A percentile compares a stretch with the other conserved stretches of the same genome.
Conservation (phyloP, 2,113 vertebrate genomes). For the Catharus fuscescens region DNA sequence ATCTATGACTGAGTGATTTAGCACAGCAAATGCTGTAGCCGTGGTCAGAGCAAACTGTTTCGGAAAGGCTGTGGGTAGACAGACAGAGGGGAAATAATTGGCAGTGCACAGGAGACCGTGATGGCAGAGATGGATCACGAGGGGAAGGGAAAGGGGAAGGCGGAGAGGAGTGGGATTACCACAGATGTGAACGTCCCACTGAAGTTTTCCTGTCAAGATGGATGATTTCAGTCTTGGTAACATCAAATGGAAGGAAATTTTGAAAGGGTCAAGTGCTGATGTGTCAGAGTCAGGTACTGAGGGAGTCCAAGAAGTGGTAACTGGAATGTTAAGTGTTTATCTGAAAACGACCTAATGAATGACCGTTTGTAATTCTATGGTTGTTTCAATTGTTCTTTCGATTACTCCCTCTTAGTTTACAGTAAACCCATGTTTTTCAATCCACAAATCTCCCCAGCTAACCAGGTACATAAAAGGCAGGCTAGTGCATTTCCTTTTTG, state of each 20-base stretch:
- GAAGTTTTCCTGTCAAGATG: constrained; percentile 29
- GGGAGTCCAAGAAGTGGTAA: not conserved
- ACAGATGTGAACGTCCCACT: constrained; percentile 18
- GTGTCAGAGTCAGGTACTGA: not conserved
- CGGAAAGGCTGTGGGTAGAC: not conserved
- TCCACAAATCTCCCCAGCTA: not conserved
- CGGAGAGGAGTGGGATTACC: not conserved
- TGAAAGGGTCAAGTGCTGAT: constrained; percentile 1
- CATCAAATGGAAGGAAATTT: not conserved
- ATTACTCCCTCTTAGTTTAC: not conserved
- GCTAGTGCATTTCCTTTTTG: not conserved
- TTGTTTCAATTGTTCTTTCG: not conserved
- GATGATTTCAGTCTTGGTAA: constrained; percentile 31
- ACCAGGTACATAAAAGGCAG: not conserved
- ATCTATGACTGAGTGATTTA: not conserved
- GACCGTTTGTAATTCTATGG: not conserved
- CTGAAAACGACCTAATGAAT: not conserved
- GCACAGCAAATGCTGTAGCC: not conserved
- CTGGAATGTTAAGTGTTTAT: not conserved
- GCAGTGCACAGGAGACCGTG: not conserved
- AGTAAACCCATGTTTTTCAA: not conserved
- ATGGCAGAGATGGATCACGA: not conserved
- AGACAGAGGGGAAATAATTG: constrained; percentile 15
- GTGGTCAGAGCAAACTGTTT: not conserved
- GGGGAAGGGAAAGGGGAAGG: constrained; percentile 13